phyloP scores from a whole-genome alignment of 2,888 invertebrate genomes.

The Eustalomyia histrio region DNA sequence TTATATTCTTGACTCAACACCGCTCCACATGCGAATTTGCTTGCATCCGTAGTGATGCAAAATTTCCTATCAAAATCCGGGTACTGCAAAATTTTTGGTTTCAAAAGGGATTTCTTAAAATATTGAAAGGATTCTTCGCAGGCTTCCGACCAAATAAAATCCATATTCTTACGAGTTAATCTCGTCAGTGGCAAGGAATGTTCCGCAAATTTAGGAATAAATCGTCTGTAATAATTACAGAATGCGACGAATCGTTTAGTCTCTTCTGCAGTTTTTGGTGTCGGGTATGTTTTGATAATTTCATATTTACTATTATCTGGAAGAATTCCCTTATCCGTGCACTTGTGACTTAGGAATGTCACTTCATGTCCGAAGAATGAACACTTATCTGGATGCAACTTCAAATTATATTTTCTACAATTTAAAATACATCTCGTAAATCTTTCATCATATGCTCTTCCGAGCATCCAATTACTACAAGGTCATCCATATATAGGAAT shows the following conservation, averaged over 20 bases:
- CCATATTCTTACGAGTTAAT: neutral
- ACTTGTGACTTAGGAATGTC: slow-evolving; percentile 9
- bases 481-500: too few relatives aligned
- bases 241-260: too few relatives aligned
- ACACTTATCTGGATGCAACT: too few relatives aligned
- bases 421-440: slow-evolving; percentile 23
- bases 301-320: neutral
- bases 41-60: slow-evolving; percentile 13
- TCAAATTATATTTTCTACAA: neutral
- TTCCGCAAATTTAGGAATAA: neutral
- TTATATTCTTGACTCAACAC: too few relatives aligned
- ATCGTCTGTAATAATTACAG: too few relatives aligned
- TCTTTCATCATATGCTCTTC: too few relatives aligned
- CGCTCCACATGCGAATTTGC: slow-evolving; percentile 11
- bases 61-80: slow-evolving; percentile 10
- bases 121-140: slow-evolving; percentile 12
- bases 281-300: too few relatives aligned
- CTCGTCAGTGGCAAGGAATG: neutral
- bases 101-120: neutral
- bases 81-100: slow-evolving; percentile 10
- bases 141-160: neutral
- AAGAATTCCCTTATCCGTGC: too few relatives aligned
- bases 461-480: too few relatives aligned
- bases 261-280: too few relatives aligned
- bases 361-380: neutral